A percentile compares a stretch with the other conserved stretches of the same genome.
phyloP scores from a whole-genome alignment of 2,113 vertebrate genomes.

The Phalacrocorax brasilianus region DNA sequence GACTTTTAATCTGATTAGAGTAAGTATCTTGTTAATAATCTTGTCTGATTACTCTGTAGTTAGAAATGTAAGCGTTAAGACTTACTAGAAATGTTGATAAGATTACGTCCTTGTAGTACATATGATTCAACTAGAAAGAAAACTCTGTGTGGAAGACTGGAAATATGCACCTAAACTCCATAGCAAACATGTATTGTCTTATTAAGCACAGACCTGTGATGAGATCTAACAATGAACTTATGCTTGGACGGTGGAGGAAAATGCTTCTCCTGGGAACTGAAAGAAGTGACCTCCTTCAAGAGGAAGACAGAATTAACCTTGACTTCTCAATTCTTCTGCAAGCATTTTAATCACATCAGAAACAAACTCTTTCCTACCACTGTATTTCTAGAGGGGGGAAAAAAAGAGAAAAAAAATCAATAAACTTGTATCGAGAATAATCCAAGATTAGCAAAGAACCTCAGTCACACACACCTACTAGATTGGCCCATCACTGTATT shows the following conservation, averaged over 20 bases:
- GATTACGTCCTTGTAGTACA: neutral
- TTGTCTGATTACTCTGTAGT: neutral
- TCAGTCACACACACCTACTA: neutral
- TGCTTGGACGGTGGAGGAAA: neutral
- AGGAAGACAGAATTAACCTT: neutral
- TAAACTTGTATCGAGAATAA: neutral
- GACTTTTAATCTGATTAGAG: constrained; percentile 30
- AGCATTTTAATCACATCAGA: neutral
- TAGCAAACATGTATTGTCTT: neutral
- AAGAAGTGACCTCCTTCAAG: neutral
- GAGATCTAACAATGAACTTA: neutral
- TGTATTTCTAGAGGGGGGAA: neutral
- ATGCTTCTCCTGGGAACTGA: neutral
- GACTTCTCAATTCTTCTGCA: neutral
- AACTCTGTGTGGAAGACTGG: neutral
- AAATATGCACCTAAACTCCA: neutral
- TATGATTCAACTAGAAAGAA: neutral
- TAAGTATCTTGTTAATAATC: constrained; percentile 5
- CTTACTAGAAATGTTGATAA: neutral
- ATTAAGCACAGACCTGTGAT: neutral
- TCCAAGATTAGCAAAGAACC: neutral
- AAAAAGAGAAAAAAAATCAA: neutral
- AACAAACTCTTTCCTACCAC: neutral
- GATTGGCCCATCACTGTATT: neutral
- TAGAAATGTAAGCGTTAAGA: neutral